These are phyloP conservation scores for Meleagris gallopavo DNA, from an alignment of 2,113 vertebrate species.

Conservation along the genomic window DNA sequence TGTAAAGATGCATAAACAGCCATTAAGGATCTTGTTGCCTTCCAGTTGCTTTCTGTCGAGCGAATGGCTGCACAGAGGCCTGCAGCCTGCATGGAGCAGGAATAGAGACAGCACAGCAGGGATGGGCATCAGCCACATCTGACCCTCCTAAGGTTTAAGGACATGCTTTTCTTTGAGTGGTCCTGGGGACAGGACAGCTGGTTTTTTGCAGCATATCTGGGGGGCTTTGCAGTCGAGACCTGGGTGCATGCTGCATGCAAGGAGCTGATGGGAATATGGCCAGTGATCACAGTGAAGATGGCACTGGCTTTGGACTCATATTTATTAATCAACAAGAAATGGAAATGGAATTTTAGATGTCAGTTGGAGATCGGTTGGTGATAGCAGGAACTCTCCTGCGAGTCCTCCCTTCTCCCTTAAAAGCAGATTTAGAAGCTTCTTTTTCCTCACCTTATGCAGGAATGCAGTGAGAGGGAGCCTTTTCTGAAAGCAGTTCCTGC, in stretches of 20 bases:
- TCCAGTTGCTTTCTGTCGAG: background rate
- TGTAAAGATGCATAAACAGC: background rate
- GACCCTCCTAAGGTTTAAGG: background rate
- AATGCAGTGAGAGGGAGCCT: background rate
- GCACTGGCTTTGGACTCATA: background rate
- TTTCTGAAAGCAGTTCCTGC: background rate
- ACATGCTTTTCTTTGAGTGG: background rate
- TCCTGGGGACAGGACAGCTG: background rate
- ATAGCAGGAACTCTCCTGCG: background rate
- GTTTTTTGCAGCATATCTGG: accelerated
- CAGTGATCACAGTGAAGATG: background rate
- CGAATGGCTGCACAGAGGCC: accelerated
- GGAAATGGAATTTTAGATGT: background rate
- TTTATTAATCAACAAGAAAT: background rate
- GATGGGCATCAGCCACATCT: background rate
- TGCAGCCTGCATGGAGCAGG: accelerated
- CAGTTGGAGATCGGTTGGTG: background rate
- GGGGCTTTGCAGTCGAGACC: background rate
- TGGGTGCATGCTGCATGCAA: accelerated
- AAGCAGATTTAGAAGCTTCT: background rate
- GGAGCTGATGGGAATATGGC: background rate
- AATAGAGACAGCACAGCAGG: background rate
- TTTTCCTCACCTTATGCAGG: background rate
- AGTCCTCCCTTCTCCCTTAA: background rate
- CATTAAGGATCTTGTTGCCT: background rate